Conservation (phyloP, 2,888 invertebrate genomes). For the Baronia brevicornis region DNA sequence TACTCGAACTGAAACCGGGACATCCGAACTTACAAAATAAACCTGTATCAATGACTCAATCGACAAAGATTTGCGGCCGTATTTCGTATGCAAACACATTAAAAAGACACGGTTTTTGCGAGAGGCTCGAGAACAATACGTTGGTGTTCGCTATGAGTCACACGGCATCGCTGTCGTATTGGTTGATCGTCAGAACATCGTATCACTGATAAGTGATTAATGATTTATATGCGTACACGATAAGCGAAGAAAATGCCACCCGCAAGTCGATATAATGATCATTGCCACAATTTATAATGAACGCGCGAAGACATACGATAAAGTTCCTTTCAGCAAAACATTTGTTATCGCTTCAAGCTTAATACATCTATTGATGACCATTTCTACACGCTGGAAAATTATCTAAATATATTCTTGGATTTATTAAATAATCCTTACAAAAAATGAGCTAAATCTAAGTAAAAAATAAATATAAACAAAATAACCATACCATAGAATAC, state of each 20-base stretch:
- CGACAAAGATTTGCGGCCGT: background rate
- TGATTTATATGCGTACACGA: slow-evolving; percentile 18
- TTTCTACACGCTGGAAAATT: too few species aligned
- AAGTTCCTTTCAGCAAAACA: too few species aligned
- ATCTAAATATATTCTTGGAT: too few species aligned
- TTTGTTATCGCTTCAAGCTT: too few species aligned
- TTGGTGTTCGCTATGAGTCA: background rate
- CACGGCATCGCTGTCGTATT: slow-evolving; percentile 41
- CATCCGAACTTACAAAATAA: too few species aligned
- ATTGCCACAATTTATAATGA: background rate
- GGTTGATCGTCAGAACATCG: slow-evolving; percentile 30
- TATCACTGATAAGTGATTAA: slow-evolving; percentile 23
- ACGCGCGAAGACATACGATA: background rate
- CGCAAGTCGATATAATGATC: slow-evolving; percentile 1
- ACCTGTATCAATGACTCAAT: background rate
- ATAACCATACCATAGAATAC: too few species aligned
- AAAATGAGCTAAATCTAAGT: too few species aligned
- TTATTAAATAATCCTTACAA: too few species aligned
- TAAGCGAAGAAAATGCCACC: slow-evolving; percentile 10
- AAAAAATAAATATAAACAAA: too few species aligned
- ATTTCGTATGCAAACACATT: background rate
- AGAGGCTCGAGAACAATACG: slow-evolving; percentile 1
- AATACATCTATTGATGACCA: too few species aligned
- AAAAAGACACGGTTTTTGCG: background rate
- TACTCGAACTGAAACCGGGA: too few species aligned